Base-by-base conservation (phyloP, 2,113 vertebrate species). In the Rhombomys opimus region DNA sequence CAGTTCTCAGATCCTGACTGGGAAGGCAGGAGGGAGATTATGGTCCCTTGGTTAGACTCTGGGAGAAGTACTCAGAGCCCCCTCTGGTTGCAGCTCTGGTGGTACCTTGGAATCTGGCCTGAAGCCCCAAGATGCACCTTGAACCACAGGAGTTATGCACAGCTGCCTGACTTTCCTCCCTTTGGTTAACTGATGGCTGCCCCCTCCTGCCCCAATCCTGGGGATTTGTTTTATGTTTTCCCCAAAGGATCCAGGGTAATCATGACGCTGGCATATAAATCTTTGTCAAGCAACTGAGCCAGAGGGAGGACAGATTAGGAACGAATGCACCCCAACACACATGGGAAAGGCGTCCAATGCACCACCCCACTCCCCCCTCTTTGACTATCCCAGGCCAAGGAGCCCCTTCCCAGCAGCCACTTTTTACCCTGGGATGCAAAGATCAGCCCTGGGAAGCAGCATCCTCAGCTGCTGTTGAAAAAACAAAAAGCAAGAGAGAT, bases 221-320 rank as follows among this genome's bases (percentile, higher is more conserved):
- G 25, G 87, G 95, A 96, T 96, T 97, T 97, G 78, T 94, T 97
- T 97, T 95, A 97, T 94, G 96, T 92, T 97, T 96, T 92, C 50
- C 94, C 96, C 89, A 87, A 72, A 95, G 87, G 73, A 73, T 91
- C 95, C 63, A 95, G 89, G 72, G 73, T 86, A 77, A 89, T 86
- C 41, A 2, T 89, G 95, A 96, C 6, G 27, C 67, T 3, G 57
- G 81, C 32, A 41, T 84, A 95, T 97, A 96, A 96, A 96, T 97
- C 92, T 95, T 72, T 73, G 73, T 89, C 89, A 41, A 88, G 82
- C 20, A 52, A 23, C 50, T 92, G 81, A 82, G 92, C 94, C 15
- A 14, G 61, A 82, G 96, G 97, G 97, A 92, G 68, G 86, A 89
- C 86, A 95, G 82, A 73, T 94, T 89, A 78, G 90, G 63, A 95